Conservation (phyloP, 30 jellyfish, hydroid and myxozoan genomes). For the Cassiopea andromeda region DNA sequence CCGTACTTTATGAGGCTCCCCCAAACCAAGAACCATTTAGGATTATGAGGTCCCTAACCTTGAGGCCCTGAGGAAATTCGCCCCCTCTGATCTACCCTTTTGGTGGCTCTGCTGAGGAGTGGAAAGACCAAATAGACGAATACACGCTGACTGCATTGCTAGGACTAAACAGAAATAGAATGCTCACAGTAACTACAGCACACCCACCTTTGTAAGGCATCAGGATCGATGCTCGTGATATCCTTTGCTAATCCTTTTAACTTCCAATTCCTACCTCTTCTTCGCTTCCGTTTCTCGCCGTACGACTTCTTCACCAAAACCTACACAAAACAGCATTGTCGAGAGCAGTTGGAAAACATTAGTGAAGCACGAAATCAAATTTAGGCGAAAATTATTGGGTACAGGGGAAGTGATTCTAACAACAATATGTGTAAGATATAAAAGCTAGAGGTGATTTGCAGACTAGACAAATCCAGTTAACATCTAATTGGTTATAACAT, state of each 20-base stretch:
- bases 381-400: neutral
- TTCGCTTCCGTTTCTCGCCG: conserved; percentile 86
- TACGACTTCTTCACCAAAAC: conserved; percentile 86
- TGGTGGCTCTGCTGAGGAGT: no score
- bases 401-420: neutral
- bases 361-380: no score
- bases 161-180: no score
- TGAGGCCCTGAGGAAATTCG: no score
- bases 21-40: no score
- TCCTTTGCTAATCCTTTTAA: conserved; percentile 86
- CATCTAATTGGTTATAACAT: conserved; percentile 8
- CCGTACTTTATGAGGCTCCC: no score
- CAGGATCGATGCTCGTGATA: conserved; percentile 70
- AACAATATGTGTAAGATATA: neutral
- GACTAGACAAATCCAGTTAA: conserved; percentile 29
- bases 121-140: no score
- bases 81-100: no score
- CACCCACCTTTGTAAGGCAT: conserved; percentile 57
- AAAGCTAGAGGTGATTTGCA: neutral
- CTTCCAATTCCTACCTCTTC: conserved; percentile 84
- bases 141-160: no score
- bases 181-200: no score
- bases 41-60: no score
- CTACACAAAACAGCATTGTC: conserved; percentile 22
- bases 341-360: neutral